Evolutionary conservation across 2,113 vertebrate genomes (phyloP), one percentile per base, ranked within the genome.

Genomic region (Sclerurus mexicanus): DNA sequence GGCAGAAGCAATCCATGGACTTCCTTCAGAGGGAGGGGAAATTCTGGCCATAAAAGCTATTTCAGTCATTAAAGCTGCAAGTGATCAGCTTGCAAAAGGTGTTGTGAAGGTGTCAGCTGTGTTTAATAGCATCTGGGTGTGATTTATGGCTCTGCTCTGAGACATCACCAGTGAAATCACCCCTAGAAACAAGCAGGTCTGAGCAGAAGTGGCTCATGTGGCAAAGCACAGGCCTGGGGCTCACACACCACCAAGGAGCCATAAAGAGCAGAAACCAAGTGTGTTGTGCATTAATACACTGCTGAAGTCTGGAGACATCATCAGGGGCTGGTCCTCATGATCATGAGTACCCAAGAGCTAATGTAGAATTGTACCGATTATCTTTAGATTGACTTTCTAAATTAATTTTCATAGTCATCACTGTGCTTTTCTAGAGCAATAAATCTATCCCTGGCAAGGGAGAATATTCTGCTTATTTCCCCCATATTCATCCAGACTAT

Each of bases 101-200:
- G 79, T 47, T 0, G 0, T 60, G 62, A 80, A 86, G 42, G 21
- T 50, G 28, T 73, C 63, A 83, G 67, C 50, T 77, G 63, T 27
- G 25, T 71, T 92, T 80, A 88, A 90, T 59, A 74, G 75, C 39
- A 27, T 71, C 64, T 39, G 42, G 30, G 16, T 1, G 2, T 88
- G 72, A 90, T 92, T 88, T 84, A 95, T 63, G 42, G n/a, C 63
- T 91, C 66, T 66, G 9, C 72, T 89, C 58, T 63, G 67, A 67
- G 68, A 64, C n/a, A 55, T 66, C 76, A 66, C 37, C 50, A 46
- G 16, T 37, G 76, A 87, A 90, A 93, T 90, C 50, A 63, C 27
- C 15, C 47, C 47, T 66, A 75, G 56, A 79, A 95, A 92, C 44
- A 46, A 73, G 60, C 37, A 64, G 35, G 40, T 67, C 16, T 27